phyloP scores from a whole-genome alignment of 2,113 vertebrate genomes.

The Sclerurus mexicanus region DNA sequence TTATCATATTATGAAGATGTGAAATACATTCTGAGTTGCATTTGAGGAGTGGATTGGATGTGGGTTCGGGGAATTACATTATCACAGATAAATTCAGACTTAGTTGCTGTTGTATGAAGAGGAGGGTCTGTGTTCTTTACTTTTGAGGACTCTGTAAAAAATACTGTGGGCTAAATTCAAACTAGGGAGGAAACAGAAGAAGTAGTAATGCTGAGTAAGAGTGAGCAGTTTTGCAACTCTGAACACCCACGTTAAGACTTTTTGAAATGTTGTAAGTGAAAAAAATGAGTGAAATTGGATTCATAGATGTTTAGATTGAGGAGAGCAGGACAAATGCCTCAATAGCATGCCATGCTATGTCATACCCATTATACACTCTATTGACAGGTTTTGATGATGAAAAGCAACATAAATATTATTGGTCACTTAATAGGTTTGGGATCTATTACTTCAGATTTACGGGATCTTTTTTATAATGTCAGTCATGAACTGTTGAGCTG shows the following conservation, averaged over 20 bases:
- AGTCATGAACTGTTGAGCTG: not conserved
- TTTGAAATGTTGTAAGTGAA: not conserved
- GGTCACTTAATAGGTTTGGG: not conserved
- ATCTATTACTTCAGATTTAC: not conserved
- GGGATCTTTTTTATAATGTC: not conserved
- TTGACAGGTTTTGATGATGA: not conserved
- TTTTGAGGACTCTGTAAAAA: not conserved
- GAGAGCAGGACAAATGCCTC: not conserved
- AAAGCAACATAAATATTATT: not conserved
- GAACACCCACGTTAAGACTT: not conserved
- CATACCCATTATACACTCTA: not conserved
- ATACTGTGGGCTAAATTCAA: not conserved
- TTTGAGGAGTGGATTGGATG: not conserved
- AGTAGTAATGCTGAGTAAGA: not conserved
- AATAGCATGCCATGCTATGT: rapidly evolving
- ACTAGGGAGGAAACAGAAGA: not conserved
- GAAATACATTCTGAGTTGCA: not conserved
- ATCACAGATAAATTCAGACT: not conserved
- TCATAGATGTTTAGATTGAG: not conserved
- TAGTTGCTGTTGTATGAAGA: not conserved
- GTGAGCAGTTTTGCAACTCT: not conserved
- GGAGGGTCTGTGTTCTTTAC: not conserved
- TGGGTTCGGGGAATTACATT: not conserved
- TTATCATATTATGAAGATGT: not conserved
- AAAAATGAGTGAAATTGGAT: not conserved